Base-by-base conservation (phyloP, 2,888 invertebrate genomes). In the Perithous albicinctus region DNA sequence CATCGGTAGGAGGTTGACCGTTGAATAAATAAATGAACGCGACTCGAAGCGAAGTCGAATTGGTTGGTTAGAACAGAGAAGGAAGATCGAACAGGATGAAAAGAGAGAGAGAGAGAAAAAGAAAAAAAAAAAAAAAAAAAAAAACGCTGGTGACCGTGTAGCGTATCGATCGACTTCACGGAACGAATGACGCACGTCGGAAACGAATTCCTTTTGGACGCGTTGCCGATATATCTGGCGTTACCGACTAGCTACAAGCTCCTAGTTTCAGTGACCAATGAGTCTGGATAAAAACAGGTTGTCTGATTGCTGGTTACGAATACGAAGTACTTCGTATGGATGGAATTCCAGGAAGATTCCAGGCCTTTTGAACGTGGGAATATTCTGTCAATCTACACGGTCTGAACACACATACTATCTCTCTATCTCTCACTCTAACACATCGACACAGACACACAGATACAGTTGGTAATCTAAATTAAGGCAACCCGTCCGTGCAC, bases 391-490 rank as follows among this genome's bases (percentile, higher is more conserved):
- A 63, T 63, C 15, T 59, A 2, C 18, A 1, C 10, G 41, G 20
- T 15, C 10, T 23, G 59, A 41, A 48, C 48, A 15, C 15, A 10
- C n/a, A n/a, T n/a, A n/a, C n/a, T n/a, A n/a, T n/a, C n/a, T n/a
- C n/a, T n/a, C n/a, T n/a, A n/a, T n/a, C n/a, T n/a, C n/a, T n/a
- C n/a, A n/a, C n/a, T n/a, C n/a, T n/a, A 18, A n/a, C 51, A 23
- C 51, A 54, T 23, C 2, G n/a, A 20, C 32, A 29, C 59, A 29
- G 41, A n/a, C n/a, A n/a, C n/a, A n/a, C n/a, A n/a, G n/a, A n/a
- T n/a, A n/a, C n/a, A n/a, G 51, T 73, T 77, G 69, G 78, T 83
- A 78, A 85, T 83, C 74, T 26, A 79, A 85, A 79, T 84, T 78
- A 82, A 82, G 75, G 54, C 54, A 12, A 15, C 8, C 23, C 12